Evolutionary conservation across 2,888 invertebrate genomes (phyloP), one percentile per base, ranked within the genome.

Genomic region (Dilophus febrilis): DNA sequence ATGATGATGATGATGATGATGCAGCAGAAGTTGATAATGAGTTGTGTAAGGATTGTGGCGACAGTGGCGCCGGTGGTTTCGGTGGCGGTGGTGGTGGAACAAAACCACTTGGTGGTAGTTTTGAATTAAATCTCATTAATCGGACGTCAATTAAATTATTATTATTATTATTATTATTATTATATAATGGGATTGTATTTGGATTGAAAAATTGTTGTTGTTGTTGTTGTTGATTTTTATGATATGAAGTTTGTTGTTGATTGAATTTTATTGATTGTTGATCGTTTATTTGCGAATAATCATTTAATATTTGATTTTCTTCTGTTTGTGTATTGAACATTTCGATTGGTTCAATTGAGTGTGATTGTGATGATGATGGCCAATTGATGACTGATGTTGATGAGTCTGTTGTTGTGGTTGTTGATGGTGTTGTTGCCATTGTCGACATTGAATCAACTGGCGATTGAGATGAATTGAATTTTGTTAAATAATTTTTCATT

Each of bases 171-270:
- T 22, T 13, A 14, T 38, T 31, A 4, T 26, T 14, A 14, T 38
- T 22, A 14, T 19, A 18, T n/a, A n/a, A n/a, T n/a, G n/a, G n/a
- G n/a, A n/a, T n/a, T n/a, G n/a, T n/a, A n/a, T n/a, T n/a, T n/a
- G n/a, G n/a, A n/a, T n/a, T n/a, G n/a, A n/a, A n/a, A n/a, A n/a
- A n/a, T 19, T 40, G 37, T 18, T 16, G 29, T 28, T 11, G 28
- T 17, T 37, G 27, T n/a, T 22, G 29, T 17, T 40, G 35, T 11
- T 31, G 27, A 2, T 40, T 28, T n/a, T n/a, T n/a, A n/a, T 29
- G 29, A 6, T 40, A 35, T 26, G n/a, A 40, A 28, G n/a, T n/a
- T n/a, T n/a, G n/a, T n/a, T 40, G 22, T 17, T 40, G 36, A 8
- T 33, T 37, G n/a, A 31, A n/a, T n/a, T n/a, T n/a, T n/a, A n/a